These are phyloP conservation scores for Aix galericulata DNA, from an alignment of 2,113 vertebrate genomes.

Conservation along the genomic window DNA sequence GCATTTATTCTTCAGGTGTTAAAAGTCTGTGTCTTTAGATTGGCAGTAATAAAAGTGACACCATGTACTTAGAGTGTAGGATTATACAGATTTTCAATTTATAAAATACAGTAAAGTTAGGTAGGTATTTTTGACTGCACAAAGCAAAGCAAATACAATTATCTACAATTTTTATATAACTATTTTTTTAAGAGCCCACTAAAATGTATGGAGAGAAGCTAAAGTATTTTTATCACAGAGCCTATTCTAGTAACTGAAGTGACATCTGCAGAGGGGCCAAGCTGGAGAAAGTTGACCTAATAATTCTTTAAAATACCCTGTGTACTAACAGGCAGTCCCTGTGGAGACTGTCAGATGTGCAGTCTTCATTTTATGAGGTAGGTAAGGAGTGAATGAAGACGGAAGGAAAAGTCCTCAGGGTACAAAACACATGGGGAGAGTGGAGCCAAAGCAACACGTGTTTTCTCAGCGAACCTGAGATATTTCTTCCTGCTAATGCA, in stretches of 20 bases:
- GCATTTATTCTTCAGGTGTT: conserved; percentile 5
- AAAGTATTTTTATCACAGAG: neutral
- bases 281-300: neutral
- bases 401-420: neutral
- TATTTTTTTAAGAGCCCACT: neutral
- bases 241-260: neutral
- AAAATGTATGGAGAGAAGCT: neutral
- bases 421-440: neutral
- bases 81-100: neutral
- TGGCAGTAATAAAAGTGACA: neutral
- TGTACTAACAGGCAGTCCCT: neutral
- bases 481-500: neutral
- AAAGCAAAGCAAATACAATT: neutral
- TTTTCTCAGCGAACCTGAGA: neutral
- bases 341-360: neutral
- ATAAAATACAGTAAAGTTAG: neutral
- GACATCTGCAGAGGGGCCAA: conserved; percentile 17
- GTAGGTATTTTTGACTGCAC: neutral
- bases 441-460: rapidly evolving
- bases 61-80: neutral
- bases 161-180: neutral
- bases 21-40: neutral
- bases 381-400: neutral
- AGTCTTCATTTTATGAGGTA: neutral
- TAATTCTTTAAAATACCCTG: neutral